These are phyloP conservation scores for Luperina nickerlii DNA, from an alignment of 2,888 invertebrate species.

Conservation along the genomic window DNA sequence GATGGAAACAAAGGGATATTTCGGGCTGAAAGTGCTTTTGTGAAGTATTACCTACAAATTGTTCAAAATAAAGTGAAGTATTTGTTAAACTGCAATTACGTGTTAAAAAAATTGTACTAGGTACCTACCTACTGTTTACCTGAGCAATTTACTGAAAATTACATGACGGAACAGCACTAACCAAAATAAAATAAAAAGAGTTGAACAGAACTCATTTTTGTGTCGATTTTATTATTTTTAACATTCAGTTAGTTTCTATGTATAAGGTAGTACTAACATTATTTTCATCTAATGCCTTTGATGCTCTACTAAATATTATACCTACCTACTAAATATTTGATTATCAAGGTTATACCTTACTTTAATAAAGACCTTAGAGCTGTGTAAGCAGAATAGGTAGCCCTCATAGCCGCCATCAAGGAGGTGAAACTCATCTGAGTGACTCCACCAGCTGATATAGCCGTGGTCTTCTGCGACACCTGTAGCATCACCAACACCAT, in stretches of 20 bases:
- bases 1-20: neutral
- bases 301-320: neutral
- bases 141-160: neutral
- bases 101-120: too few relatives aligned
- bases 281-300: neutral
- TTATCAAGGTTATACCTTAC: neutral
- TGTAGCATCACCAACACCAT: constrained; percentile 77
- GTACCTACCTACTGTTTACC: too few relatives aligned
- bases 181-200: neutral
- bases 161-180: neutral
- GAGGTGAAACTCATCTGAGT: constrained; percentile 73
- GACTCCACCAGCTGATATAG: constrained; percentile 78
- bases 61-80: too few relatives aligned
- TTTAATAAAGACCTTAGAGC: constrained; percentile 73
- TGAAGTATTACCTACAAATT: too few relatives aligned
- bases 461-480: constrained; percentile 76
- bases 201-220: neutral
- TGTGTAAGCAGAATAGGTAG: constrained; percentile 79
- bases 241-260: too few relatives aligned
- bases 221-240: constrained; percentile 14
- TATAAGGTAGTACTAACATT: neutral
- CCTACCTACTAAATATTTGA: neutral
- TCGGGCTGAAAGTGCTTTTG: neutral
- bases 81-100: too few relatives aligned
- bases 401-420: constrained; percentile 74